Percentiles rank a stretch among this genome's conserved stretches.
Conservation (phyloP, 2,797 vertebrate species). For the Pachyuromys duprasi region DNA sequence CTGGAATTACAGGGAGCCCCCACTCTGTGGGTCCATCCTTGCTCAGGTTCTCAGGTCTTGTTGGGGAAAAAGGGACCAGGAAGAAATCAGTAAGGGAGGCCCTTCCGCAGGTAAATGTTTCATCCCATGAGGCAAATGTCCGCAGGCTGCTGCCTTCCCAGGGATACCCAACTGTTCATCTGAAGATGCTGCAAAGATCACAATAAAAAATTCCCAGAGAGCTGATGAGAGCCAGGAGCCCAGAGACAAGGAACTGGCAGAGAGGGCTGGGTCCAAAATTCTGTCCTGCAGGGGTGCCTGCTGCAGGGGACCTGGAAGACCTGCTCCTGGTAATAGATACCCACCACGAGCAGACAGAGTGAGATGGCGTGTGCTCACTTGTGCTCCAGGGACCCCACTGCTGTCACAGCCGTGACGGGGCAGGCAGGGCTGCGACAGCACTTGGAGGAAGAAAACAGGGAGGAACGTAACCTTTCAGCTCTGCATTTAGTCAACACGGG, state of each 20-base stretch:
- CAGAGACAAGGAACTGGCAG: not conserved
- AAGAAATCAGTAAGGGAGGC: not conserved
- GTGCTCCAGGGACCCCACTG: not conserved
- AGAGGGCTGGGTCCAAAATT: not conserved
- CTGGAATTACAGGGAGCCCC: not conserved
- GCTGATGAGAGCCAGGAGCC: not conserved
- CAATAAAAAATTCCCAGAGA: not conserved
- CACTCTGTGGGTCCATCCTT: not conserved
- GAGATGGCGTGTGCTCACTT: not conserved
- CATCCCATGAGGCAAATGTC: not conserved
- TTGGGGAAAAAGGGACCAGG: not conserved
- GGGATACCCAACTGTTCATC: not conserved
- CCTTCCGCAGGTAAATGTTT: not conserved
- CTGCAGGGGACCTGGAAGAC: not conserved
- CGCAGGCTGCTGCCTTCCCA: not conserved
- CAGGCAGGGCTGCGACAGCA: not conserved
- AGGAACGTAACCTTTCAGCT: not conserved
- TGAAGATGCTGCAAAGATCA: not conserved
- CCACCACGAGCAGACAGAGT: not conserved
- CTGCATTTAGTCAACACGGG: not conserved
- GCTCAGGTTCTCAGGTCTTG: conserved; percentile 36
- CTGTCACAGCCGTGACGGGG: not conserved
- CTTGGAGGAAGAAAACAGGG: not conserved
- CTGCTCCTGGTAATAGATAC: not conserved
- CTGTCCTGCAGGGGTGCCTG: not conserved